A percentile compares a stretch with the other conserved stretches of the same genome.
phyloP scores from a whole-genome alignment of 2,113 vertebrate species.

The Micronycteris hirsuta region DNA sequence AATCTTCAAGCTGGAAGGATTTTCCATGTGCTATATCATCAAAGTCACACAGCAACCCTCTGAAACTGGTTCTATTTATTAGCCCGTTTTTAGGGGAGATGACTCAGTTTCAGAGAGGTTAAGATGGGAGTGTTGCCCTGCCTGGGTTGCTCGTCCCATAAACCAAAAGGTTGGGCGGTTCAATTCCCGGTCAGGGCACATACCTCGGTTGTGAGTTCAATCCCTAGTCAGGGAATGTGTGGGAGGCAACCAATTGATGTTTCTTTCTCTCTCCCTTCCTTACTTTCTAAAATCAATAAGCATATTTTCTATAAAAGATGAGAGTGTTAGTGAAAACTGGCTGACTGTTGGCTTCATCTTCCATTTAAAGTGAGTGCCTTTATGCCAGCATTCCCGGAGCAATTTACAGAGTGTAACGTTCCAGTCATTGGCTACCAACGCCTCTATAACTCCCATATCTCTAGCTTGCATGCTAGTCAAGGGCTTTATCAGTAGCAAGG shows the following conservation, averaged over 20 bases:
- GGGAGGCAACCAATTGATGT: too few relatives aligned
- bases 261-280: too few relatives aligned
- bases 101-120: not conserved
- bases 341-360: not conserved
- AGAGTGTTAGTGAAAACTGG: not conserved
- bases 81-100: not conserved
- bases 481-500: not conserved
- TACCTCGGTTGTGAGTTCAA: too few relatives aligned
- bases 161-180: too few relatives aligned
- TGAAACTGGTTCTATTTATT: not conserved
- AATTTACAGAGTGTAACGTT: not conserved
- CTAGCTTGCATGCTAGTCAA: not conserved
- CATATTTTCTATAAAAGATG: not conserved
- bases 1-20: not conserved
- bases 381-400: not conserved
- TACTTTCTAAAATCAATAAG: too few relatives aligned
- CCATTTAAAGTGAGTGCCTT: not conserved
- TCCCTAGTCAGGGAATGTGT: too few relatives aligned
- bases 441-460: not conserved
- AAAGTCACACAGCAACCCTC: not conserved
- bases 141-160: too few relatives aligned
- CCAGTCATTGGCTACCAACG: not conserved
- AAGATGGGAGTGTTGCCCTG: not conserved
- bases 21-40: not conserved
- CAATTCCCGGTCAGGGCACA: too few relatives aligned